Evolutionary conservation across 2,888 invertebrate species (phyloP).

Genomic region (Cetonia aurata): DNA sequence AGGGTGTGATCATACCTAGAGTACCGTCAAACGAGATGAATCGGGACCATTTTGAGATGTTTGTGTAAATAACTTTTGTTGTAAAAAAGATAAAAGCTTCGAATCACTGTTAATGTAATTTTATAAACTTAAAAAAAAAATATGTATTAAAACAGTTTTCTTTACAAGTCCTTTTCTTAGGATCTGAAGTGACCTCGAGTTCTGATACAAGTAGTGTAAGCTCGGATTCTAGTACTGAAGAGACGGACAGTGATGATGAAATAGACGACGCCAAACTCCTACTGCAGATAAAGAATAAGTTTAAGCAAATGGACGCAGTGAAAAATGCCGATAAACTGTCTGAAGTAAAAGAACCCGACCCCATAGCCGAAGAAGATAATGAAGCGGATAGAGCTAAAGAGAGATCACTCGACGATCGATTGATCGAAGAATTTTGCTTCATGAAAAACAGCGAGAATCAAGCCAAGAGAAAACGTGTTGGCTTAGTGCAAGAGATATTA

Average conservation of each 20-base stretch:
- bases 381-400: conserved; percentile 50
- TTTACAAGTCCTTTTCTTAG: conserved; percentile 50
- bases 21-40: too few species aligned
- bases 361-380: conserved; percentile 54
- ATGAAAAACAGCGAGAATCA: conserved; percentile 55
- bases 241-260: conserved; percentile 67
- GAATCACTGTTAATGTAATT: too few species aligned
- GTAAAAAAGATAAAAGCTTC: too few species aligned
- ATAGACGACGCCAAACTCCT: conserved; percentile 63
- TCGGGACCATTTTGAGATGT: too few species aligned
- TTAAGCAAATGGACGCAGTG: conserved; percentile 63
- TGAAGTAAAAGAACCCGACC: too few species aligned
- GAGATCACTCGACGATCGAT: conserved; percentile 59
- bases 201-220: conserved; percentile 64
- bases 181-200: conserved; percentile 62
- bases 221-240: conserved; percentile 68
- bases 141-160: not conserved
- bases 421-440: conserved; percentile 59
- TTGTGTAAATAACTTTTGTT: too few species aligned
- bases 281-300: conserved; percentile 61
- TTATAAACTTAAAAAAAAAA: too few species aligned
- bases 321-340: conserved; percentile 55
- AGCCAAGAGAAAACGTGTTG: conserved; percentile 68
- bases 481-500: conserved; percentile 74
- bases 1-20: too few species aligned